Base-by-base conservation (phyloP, 2,113 vertebrate genomes). In the Brachyhypopomus gauderio region DNA sequence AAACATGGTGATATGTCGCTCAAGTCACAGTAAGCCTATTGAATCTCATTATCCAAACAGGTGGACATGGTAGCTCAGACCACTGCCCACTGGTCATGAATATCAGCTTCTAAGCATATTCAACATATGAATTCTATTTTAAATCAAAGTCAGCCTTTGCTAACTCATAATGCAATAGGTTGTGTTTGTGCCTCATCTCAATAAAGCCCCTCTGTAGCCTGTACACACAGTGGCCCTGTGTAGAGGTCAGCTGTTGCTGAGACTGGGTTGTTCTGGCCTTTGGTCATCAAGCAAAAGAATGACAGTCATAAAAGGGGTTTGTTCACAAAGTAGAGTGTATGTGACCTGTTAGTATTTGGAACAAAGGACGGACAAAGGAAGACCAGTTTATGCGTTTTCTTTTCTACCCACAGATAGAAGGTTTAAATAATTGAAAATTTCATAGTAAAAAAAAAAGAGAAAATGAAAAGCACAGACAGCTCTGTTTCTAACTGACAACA, bases 131-230 rank as follows among this genome's bases (percentile, higher is more conserved):
- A 52, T 14, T 7, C 45, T 52, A 52, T 52, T 52, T 52, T 52
- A 52, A 52, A 52, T 0, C 45, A 11, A 52, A 52, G 45, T 14
- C 45, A 52, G 45, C 12, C 45, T 52, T 52, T 52, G 12, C 45
- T 52, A 52, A 52, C 45, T 52, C 12, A 52, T 14, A 52, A 14
- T 52, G 45, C 45, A 52, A 52, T 52, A 52, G 45, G 45, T 52
- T 52, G 75, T 85, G 70, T 55, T 34, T 75, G 70, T 38, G 45
- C 63, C 52, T 55, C 34, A 8, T 23, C 17, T 78, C 81, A 88
- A 90, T 88, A 92, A 91, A 89, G 85, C 41, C 76, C 79, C 88
- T 89, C 88, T 92, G 90, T 92, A 85, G 87, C 82, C 38, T 79
- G 66, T 27, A 87, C 83, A 87, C 83, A 92, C 86, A 91, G 88